Base-by-base conservation (phyloP, 2,888 invertebrate species). In the Melieria omissa region DNA sequence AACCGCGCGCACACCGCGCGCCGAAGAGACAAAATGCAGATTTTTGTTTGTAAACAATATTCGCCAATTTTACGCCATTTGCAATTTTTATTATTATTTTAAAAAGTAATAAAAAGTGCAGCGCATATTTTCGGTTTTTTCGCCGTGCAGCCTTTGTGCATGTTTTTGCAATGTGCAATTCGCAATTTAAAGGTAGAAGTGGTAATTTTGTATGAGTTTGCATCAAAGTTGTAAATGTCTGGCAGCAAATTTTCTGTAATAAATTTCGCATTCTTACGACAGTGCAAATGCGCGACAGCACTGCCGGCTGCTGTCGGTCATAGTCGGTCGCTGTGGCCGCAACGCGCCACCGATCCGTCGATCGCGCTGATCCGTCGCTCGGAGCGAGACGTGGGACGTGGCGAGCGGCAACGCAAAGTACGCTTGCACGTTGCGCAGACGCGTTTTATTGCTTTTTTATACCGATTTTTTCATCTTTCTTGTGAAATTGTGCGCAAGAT, bases 181-280 rank as follows among this genome's bases (percentile, higher is more conserved):
- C 9, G 55, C 62, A 44, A 69, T 69, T 69, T 55, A 45, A 62
- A 69, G 62, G 69, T 62, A 62, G 45, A 71, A 64, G 54, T 58
- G 47, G 65, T 65, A 65, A 70, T 70, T 70, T 65, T 71, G 65
- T 55, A 61, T 58, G 71, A 71, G 61, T 71, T 71, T 71, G 68
- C 75, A 71, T 75, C 73, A 71, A 73, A 73, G 76, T 66, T 80
- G 81, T 84, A 83, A 84, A 84, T 82, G 84, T 84, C 84, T 82
- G 80, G 71, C 77, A 78, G 79, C 76, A 79, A 80, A 75, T 77
- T 75, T 76, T 74, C 58, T 73, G 75, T 67, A 80, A 81, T 84
- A 84, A 84, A 84, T 78, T 79, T 77, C 65, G 66, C 71, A 75
- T 74, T 74, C 76, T 79, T 77, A 79, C 73, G 78, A 77, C 72